phyloP scores from a whole-genome alignment of 2,888 invertebrate species.

The Allacma fusca region DNA sequence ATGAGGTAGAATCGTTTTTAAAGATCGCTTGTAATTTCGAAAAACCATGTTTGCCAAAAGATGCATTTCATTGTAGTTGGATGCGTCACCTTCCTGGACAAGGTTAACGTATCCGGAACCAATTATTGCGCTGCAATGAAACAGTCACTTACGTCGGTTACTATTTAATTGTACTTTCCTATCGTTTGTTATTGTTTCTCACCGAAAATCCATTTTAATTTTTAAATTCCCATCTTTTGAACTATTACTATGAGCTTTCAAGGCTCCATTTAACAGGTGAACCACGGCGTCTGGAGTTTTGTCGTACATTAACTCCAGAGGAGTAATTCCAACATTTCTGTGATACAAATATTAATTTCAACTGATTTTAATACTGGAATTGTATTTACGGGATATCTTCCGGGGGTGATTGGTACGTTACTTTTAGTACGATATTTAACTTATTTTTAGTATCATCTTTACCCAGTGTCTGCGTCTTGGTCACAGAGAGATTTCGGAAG shows the following conservation, averaged over 20 bases:
- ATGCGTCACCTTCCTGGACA: neutral
- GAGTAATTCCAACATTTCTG: neutral
- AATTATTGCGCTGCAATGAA: neutral
- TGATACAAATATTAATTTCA: neutral
- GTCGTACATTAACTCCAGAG: neutral
- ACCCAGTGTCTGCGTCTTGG: no score
- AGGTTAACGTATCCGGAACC: neutral
- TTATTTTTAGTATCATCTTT: no score
- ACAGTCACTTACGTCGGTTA: neutral
- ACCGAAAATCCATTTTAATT: conserved; percentile 9
- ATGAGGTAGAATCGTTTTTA: conserved; percentile 7
- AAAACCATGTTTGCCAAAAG: conserved; percentile 14
- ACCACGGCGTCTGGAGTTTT: conserved; percentile 10
- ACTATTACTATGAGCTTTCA: neutral
- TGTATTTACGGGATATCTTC: no score
- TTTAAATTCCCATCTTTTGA: conserved; percentile 6
- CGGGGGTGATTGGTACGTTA: no score
- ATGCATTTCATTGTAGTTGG: neutral
- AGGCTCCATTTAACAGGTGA: neutral
- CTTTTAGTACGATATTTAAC: no score
- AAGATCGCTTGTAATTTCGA: neutral
- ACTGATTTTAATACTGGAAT: no score
- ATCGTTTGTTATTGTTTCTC: neutral
- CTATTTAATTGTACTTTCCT: no score
- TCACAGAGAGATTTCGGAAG: no score